These are phyloP conservation scores for Eclectus roratus DNA, from an alignment of 2,113 vertebrate genomes.

Conservation along the genomic window DNA sequence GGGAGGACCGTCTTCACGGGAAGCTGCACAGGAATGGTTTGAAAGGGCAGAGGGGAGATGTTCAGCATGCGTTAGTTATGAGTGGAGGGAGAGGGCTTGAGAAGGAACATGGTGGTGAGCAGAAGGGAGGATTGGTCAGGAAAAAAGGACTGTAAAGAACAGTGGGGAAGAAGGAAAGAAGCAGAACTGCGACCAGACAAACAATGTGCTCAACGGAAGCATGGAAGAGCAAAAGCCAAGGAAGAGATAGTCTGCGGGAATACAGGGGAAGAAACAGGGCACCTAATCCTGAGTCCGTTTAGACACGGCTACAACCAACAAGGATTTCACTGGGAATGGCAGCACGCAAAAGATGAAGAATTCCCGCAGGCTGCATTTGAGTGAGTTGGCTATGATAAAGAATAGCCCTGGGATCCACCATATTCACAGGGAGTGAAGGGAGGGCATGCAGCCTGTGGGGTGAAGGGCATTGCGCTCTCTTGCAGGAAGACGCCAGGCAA, in stretches of 20 bases:
- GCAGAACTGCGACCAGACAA: neutral
- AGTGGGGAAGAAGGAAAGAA: neutral
- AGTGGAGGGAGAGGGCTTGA: neutral
- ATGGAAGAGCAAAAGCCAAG: neutral
- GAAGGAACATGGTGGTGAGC: neutral
- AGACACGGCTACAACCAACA: neutral
- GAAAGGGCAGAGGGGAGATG: neutral
- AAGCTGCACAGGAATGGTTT: neutral
- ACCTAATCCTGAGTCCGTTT: neutral
- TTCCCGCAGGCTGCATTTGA: neutral
- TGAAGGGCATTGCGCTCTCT: neutral
- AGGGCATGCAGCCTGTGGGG: rapidly evolving
- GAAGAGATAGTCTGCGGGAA: neutral
- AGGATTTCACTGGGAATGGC: neutral
- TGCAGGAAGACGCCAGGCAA: neutral
- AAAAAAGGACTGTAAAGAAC: neutral
- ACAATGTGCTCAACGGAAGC: neutral
- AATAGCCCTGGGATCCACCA: neutral
- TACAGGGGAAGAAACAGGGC: rapidly evolving
- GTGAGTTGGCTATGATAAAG: neutral
- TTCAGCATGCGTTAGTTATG: neutral
- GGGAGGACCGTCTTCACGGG: rapidly evolving
- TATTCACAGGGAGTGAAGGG: neutral
- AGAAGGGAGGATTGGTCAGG: neutral
- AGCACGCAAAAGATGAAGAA: neutral